Conservation (phyloP, 2,888 invertebrate species). For the Eilema caniola region DNA sequence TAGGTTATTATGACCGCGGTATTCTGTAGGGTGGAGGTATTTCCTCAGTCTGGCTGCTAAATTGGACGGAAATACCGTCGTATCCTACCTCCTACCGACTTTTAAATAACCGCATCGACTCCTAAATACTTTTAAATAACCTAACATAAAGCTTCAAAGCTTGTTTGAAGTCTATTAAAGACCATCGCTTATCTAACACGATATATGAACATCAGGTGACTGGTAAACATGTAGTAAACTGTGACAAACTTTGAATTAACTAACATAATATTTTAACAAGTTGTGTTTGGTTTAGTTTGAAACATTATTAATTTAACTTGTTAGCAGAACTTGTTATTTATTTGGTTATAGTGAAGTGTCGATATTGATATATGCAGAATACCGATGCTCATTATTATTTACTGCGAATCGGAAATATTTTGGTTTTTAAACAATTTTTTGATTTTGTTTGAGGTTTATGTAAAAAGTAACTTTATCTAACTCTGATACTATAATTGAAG, state of each 20-base stretch:
- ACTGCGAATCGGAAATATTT: too few species aligned
- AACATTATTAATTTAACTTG: conserved; percentile 60
- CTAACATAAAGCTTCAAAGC: conserved; percentile 12
- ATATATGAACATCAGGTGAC: conserved; percentile 47
- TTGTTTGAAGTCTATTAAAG: conserved; percentile 13
- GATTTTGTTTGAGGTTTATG: too few species aligned
- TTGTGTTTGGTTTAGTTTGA: conserved; percentile 51
- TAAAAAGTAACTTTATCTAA: too few species aligned
- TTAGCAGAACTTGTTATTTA: conserved; percentile 47
- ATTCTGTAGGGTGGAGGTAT: too few species aligned
- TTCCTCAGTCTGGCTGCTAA: too few species aligned
- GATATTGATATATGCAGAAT: not conserved
- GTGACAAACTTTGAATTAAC: conserved; percentile 55
- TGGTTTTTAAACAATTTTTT: too few species aligned
- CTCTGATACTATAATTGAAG: too few species aligned
- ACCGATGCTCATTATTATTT: not conserved
- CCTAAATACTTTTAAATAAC: too few species aligned
- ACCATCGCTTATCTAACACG: conserved; percentile 16
- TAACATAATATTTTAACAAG: conserved; percentile 53
- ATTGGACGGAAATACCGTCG: too few species aligned
- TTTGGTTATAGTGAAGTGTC: conserved; percentile 26
- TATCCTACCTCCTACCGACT: too few species aligned
- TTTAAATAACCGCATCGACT: too few species aligned
- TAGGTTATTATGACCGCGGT: too few species aligned
- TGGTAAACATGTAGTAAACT: conserved; percentile 44